These are phyloP conservation scores for Copsychus sechellarum DNA, from an alignment of 2,113 vertebrate species.

Conservation along the genomic window DNA sequence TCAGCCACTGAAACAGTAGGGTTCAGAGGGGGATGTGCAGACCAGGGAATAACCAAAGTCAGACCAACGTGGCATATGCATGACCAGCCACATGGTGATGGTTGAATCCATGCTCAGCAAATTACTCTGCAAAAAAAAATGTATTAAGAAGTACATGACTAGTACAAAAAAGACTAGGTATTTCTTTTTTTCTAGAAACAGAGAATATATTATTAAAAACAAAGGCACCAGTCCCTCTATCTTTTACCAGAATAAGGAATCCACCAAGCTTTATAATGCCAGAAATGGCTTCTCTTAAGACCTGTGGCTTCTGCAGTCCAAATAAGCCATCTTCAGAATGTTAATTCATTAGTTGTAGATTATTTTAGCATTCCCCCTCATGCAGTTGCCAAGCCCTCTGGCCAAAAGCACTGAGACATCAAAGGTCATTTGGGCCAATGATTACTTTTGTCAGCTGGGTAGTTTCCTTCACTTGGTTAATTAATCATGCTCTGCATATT, in stretches of 20 bases:
- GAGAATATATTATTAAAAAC: background rate
- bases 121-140: background rate
- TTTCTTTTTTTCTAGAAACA: background rate
- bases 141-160: background rate
- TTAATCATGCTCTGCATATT: slow-evolving; percentile 49
- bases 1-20: background rate
- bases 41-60: background rate
- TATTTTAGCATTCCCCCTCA: slow-evolving; percentile 1
- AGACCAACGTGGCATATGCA: accelerated
- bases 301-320: background rate
- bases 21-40: background rate
- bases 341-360: slow-evolving; percentile 1
- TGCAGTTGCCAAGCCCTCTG: slow-evolving; percentile 20
- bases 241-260: background rate
- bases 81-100: background rate
- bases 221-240: background rate
- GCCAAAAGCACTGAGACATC: slow-evolving; percentile 35
- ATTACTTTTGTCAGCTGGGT: slow-evolving; percentile 49
- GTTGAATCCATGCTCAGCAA: background rate
- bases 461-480: slow-evolving; percentile 49
- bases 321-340: background rate
- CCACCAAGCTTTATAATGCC: background rate
- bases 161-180: background rate
- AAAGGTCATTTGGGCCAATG: slow-evolving; percentile 60
- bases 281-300: background rate